A percentile compares a stretch with the other conserved stretches of the same genome.
Conservation (phyloP, 2,888 invertebrate genomes). For the Hemithea aestivaria region DNA sequence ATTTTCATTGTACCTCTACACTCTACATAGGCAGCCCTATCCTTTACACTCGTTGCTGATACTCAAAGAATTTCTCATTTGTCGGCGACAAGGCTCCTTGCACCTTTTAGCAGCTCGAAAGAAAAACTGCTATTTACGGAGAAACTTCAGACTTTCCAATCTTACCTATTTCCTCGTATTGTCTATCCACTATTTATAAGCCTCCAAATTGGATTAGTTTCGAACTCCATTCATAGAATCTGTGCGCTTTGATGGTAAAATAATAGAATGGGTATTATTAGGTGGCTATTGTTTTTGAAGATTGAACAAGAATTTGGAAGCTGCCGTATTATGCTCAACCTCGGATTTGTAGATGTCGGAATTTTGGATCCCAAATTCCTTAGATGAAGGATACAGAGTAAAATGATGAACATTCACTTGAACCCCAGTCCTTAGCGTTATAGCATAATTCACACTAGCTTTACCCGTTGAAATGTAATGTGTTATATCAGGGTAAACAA, state of each 20-base stretch:
- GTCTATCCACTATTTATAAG: not conserved
- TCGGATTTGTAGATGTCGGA: constrained; percentile 26
- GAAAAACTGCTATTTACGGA: constrained; percentile 26
- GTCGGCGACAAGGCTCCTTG: constrained; percentile 42
- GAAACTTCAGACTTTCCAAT: constrained; percentile 10
- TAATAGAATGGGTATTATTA: constrained; percentile 26
- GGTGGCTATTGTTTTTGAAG: constrained; percentile 26
- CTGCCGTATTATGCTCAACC: constrained; percentile 27
- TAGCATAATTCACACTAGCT: no score
- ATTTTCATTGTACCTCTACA: no score
- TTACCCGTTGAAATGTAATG: no score
- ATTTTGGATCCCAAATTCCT: constrained; percentile 24
- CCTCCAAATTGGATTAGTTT: constrained; percentile 13
- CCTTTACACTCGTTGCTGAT: constrained; percentile 33
- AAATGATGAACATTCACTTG: no score
- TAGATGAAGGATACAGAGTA: constrained; percentile 26
- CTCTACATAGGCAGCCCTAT: constrained; percentile 30
- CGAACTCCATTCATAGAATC: constrained; percentile 2
- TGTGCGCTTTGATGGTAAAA: constrained; percentile 7
- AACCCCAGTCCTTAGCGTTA: no score
- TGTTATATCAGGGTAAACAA: no score
- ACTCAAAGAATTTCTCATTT: constrained; percentile 66
- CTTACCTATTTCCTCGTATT: constrained; percentile 9
- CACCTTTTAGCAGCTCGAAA: constrained; percentile 30
- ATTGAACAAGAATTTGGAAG: constrained; percentile 30